Conservation (phyloP, 2,113 vertebrate genomes). For the Passer montanus region DNA sequence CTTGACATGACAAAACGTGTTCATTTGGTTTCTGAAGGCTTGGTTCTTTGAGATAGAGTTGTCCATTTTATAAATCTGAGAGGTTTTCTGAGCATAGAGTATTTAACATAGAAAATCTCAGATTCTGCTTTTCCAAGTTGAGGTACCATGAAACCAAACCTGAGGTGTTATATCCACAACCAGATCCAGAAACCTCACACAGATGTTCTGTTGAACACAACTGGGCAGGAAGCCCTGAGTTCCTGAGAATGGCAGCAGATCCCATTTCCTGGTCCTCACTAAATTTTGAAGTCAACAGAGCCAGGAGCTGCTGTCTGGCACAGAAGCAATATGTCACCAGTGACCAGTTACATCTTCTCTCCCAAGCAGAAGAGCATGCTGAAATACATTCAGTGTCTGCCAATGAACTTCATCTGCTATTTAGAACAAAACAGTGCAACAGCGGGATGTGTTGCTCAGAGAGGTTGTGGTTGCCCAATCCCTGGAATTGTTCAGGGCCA, state of each 20-base stretch:
- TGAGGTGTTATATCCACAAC: neutral
- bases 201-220: neutral
- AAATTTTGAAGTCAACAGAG: neutral
- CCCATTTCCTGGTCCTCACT: neutral
- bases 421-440: neutral
- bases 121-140: neutral
- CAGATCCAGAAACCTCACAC: neutral
- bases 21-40: neutral
- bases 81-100: neutral
- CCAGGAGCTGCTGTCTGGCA: neutral
- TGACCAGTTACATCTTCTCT: neutral
- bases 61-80: neutral
- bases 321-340: neutral
- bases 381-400: neutral
- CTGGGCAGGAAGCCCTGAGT: accelerated
- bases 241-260: neutral
- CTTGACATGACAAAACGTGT: neutral
- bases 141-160: neutral
- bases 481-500: neutral
- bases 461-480: neutral
- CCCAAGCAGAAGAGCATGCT: neutral
- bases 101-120: neutral
- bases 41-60: neutral
- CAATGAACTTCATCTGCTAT: neutral
- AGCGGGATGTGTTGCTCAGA: neutral